Percentiles rank a stretch among this genome's conserved stretches.
These are phyloP conservation scores for Tiliqua scincoides DNA, from an alignment of 2,113 vertebrate species.

Conservation along the genomic window DNA sequence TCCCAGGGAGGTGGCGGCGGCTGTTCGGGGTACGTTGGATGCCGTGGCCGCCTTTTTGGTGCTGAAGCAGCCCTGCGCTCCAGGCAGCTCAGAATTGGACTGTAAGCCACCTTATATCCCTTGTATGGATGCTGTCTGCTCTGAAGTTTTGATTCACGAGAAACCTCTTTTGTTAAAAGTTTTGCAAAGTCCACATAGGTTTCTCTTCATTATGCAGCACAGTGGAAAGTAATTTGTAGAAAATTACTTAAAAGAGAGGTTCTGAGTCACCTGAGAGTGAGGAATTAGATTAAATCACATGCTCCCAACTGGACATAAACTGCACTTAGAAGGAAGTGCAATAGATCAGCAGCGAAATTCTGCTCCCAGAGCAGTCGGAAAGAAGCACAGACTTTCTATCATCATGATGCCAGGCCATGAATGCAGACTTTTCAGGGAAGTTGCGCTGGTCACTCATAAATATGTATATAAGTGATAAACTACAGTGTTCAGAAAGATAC, in stretches of 20 bases:
- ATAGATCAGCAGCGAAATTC: background rate
- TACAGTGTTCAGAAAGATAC: background rate
- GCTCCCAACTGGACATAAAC: background rate
- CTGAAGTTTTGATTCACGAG: background rate
- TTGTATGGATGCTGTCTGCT: too few species aligned
- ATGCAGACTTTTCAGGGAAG: background rate
- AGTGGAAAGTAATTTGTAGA: slow-evolving; percentile 11
- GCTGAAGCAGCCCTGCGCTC: too few species aligned
- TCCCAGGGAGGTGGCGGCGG: too few species aligned
- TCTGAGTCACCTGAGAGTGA: background rate
- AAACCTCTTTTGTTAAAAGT: background rate
- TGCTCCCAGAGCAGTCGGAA: background rate
- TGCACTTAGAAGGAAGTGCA: background rate
- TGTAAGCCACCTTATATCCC: too few species aligned
- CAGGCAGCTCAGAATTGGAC: too few species aligned
- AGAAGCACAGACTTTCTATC: background rate
- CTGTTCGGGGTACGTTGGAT: too few species aligned
- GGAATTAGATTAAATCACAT: slow-evolving; percentile 18
- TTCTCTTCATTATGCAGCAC: background rate
- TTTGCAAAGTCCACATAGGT: background rate
- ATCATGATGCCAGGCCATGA: background rate
- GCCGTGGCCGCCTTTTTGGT: too few species aligned
- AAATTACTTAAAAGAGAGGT: slow-evolving; percentile 15
- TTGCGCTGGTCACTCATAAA: background rate
- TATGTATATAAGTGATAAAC: background rate